Evolutionary conservation across 1,140 invertebrate species (phyloP).

Genomic region (Polypedilum vanderplanki): DNA sequence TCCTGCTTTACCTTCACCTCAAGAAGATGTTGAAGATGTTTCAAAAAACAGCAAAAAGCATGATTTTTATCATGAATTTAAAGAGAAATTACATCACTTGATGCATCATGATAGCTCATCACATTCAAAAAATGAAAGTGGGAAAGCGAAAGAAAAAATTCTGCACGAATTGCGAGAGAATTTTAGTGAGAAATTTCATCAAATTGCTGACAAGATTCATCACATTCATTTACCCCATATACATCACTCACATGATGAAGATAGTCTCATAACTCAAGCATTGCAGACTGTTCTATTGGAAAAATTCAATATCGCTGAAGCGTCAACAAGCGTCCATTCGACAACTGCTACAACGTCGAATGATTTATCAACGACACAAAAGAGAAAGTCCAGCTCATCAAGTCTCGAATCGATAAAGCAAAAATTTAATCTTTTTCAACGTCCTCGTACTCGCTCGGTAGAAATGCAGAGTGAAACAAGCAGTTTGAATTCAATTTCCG

Average conservation of each 20-base stretch:
- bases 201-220: conserved; percentile 29
- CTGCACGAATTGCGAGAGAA: background rate
- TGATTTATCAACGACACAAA: conserved; percentile 33
- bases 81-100: conserved; percentile 9
- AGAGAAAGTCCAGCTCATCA: background rate
- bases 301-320: conserved; percentile 40
- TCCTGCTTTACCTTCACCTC: conserved; percentile 24
- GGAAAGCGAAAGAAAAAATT: background rate
- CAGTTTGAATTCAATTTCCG: conserved; percentile 1
- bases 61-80: background rate
- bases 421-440: conserved; percentile 26
- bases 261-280: conserved; percentile 45
- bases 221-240: conserved; percentile 32
- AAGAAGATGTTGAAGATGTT: background rate
- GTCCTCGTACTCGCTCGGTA: background rate
- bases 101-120: background rate
- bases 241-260: conserved; percentile 3
- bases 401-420: conserved; percentile 25
- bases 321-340: conserved; percentile 37
- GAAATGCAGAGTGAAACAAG: conserved; percentile 29
- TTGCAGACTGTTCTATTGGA: conserved; percentile 49
- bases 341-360: conserved; percentile 40
- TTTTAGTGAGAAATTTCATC: conserved; percentile 25
- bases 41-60: background rate
- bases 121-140: background rate